Base-by-base conservation (phyloP, 2,797 vertebrate genomes). In the Eupleurogrammus muticus region DNA sequence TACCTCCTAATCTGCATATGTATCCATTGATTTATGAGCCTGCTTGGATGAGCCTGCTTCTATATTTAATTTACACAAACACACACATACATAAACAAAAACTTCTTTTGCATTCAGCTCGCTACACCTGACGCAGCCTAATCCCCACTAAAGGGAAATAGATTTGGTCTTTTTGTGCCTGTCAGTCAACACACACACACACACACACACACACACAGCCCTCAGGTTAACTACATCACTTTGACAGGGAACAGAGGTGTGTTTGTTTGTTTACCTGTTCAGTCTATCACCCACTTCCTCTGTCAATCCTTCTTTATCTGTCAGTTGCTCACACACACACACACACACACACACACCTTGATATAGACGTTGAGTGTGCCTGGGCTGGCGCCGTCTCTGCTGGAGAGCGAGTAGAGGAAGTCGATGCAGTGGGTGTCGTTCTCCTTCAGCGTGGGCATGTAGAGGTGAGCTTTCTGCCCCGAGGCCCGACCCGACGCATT, bases 351-450 rank as follows among this genome's bases (percentile, higher is more conserved):
- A 82, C 84, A 47, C 24, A 92, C 91, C 89, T 98, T 97, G 72
- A 98, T 95, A 0, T 97, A 99, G 89, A 98, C 96, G 0, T 99
- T 98, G 59, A 99, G 93, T 1, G 96, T 92, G 5, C 97, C 97
- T 0, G 97, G 97, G 66, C 96, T 97, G 6, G 95, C 95, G 32
- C 96, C 94, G 56, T 97, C 96, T 0, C 95, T 90, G 81, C 97
- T 98, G 83, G 97, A 95, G 74, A 99, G 88, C 36, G 96, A 97
- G 82, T 99, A 99, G 71, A 98, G 96, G 91, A 99, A 99, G 86
- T 99, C 97, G 35, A 99, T 96, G 92, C 97, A 99, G 83, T 99
- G 97, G 0, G 97, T 99, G 90, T 99, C 97, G 0, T 99, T 99
- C 75, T 99, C 97, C 91, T 98, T 98, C 77, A 99, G 89, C 0